phyloP scores from a whole-genome alignment of 1,140 invertebrate species.

The Popillia japonica region DNA sequence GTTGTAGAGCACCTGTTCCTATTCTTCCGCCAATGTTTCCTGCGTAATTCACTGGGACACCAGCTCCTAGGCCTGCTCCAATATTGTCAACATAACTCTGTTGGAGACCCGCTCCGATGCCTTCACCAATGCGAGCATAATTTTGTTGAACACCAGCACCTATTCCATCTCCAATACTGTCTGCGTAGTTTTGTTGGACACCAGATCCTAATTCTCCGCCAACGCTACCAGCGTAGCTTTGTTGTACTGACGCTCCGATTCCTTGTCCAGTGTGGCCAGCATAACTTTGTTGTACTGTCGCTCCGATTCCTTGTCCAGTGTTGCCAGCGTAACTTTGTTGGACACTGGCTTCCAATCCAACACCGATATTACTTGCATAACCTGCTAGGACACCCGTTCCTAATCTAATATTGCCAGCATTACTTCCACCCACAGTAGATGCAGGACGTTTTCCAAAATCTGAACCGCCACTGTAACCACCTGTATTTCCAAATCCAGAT shows the following conservation, averaged over 20 bases:
- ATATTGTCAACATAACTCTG: slow-evolving; percentile 44
- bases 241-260: no score
- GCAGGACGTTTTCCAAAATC: neutral
- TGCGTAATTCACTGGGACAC: slow-evolving; percentile 23
- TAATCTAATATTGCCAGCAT: neutral
- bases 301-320: no score
- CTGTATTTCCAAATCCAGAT: slow-evolving; percentile 36
- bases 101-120: neutral
- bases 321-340: neutral
- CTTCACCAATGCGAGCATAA: neutral
- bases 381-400: slow-evolving; percentile 13
- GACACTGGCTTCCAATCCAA: slow-evolving; percentile 50
- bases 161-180: neutral
- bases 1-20: neutral
- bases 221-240: slow-evolving; percentile 18
- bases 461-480: neutral
- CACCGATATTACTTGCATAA: slow-evolving; percentile 43
- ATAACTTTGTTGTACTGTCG: no score
- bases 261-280: no score
- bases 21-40: neutral
- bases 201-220: slow-evolving; percentile 29
- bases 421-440: no score
- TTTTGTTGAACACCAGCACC: no score
- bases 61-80: slow-evolving; percentile 50
- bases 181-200: no score